Evolutionary conservation across 64 coral and sea anemone species (phyloP).

Genomic region (Astreopora myriophthalma): DNA sequence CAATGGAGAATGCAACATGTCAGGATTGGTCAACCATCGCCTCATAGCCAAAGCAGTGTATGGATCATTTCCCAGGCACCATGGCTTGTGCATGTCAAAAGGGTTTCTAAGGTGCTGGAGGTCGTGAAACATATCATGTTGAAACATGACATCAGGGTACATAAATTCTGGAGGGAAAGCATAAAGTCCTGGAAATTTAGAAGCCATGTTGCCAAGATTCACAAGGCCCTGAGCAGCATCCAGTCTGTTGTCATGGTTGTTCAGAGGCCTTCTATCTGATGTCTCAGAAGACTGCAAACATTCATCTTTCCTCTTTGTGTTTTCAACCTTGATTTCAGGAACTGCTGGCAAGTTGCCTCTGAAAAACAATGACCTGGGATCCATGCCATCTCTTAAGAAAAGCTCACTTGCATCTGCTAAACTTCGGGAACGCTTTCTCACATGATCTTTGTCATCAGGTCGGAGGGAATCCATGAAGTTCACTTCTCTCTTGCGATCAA

Average conservation of each 20-base stretch:
- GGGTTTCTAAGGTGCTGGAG: constrained; percentile 74
- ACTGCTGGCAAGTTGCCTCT: constrained; percentile 33
- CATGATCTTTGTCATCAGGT: constrained; percentile 18
- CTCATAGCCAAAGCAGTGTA: constrained; percentile 85
- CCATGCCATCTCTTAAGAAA: not conserved
- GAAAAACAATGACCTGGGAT: constrained; percentile 45
- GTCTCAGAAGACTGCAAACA: not conserved
- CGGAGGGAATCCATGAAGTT: constrained; percentile 17
- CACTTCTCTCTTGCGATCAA: constrained; percentile 14
- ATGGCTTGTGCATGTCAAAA: constrained; percentile 81
- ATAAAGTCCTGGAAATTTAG: constrained; percentile 77
- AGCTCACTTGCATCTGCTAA: constrained; percentile 69
- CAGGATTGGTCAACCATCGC: constrained; percentile 80
- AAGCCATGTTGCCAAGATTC: constrained; percentile 78
- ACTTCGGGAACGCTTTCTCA: constrained; percentile 62
- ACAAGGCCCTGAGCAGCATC: constrained; percentile 91
- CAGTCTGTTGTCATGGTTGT: constrained; percentile 76
- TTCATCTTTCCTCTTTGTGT: not conserved
- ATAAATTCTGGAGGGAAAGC: constrained; percentile 85
- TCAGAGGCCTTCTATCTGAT: constrained; percentile 48
- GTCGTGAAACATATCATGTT: constrained; percentile 72
- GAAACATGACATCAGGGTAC: constrained; percentile 92
- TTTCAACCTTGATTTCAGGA: constrained; percentile 68
- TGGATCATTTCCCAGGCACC: constrained; percentile 67
- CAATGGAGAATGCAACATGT: constrained; percentile 80